These are phyloP conservation scores for Hartigia nigra DNA, from an alignment of 2,888 invertebrate species.

Conservation along the genomic window DNA sequence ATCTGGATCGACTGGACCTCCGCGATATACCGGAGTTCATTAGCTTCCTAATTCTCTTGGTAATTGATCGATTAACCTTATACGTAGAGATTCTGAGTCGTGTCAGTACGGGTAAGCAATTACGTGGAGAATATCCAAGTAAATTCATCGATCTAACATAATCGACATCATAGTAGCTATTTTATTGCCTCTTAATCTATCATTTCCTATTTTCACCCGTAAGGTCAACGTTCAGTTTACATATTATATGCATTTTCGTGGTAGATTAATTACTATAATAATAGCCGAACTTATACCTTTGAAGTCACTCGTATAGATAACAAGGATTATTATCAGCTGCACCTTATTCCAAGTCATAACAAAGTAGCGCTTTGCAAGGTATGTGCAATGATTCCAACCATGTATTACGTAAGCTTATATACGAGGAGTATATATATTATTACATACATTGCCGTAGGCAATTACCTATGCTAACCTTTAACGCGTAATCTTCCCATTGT, in stretches of 20 bases:
- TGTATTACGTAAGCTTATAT: neutral
- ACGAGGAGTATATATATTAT: neutral
- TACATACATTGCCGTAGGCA: neutral
- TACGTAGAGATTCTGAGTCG: neutral
- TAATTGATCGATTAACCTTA: constrained; percentile 28
- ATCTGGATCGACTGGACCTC: neutral
- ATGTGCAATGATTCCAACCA: no score
- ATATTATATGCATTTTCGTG: no score
- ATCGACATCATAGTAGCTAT: neutral
- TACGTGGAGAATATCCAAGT: neutral
- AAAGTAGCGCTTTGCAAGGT: neutral
- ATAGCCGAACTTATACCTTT: neutral
- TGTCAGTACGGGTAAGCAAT: neutral
- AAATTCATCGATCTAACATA: neutral
- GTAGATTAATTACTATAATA: neutral
- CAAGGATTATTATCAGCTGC: neutral
- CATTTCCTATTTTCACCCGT: neutral
- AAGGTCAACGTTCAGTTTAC: no score
- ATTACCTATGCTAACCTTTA: neutral
- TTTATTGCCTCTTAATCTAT: neutral
- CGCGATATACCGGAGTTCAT: constrained; percentile 23
- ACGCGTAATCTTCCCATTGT: neutral
- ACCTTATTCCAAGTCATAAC: neutral
- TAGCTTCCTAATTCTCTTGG: constrained; percentile 26
- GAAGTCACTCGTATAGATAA: neutral